Evolutionary conservation across 2,888 invertebrate genomes (phyloP).

Genomic region (Drosophila nr. fundita): DNA sequence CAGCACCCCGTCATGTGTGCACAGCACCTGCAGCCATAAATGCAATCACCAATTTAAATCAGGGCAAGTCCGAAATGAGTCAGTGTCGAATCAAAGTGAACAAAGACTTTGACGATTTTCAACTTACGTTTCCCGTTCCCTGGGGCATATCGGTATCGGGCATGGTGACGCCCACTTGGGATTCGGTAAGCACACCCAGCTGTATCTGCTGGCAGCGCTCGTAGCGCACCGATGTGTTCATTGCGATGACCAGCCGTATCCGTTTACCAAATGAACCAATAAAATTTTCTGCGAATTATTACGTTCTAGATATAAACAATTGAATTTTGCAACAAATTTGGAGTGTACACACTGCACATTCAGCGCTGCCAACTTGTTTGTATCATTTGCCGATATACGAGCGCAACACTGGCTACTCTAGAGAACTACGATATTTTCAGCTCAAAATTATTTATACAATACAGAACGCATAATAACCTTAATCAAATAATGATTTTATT

Average conservation of each 20-base stretch:
- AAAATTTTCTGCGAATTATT: slow-evolving; percentile 60
- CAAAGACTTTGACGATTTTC: slow-evolving; percentile 30
- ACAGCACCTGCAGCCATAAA: slow-evolving; percentile 87
- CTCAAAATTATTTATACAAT: not conserved
- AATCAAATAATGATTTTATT: not conserved
- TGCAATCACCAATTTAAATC: not conserved
- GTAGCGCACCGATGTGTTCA: slow-evolving; percentile 79
- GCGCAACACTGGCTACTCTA: not conserved
- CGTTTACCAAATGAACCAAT: slow-evolving; percentile 17
- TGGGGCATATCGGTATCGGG: slow-evolving; percentile 51
- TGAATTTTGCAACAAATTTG: slow-evolving; percentile 21
- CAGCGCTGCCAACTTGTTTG: slow-evolving; percentile 38
- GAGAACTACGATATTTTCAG: not conserved
- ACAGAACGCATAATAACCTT: not conserved
- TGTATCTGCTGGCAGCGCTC: slow-evolving; percentile 76
- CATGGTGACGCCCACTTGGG: slow-evolving; percentile 46
- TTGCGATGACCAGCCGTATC: slow-evolving; percentile 41
- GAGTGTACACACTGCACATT: slow-evolving; percentile 46
- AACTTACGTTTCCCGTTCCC: slow-evolving; percentile 74
- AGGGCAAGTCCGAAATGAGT: slow-evolving; percentile 41
- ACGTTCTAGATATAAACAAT: slow-evolving; percentile 68
- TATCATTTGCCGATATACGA: not conserved
- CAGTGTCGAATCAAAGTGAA: slow-evolving; percentile 38
- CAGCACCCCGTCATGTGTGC: slow-evolving; percentile 92
- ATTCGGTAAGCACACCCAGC: slow-evolving; percentile 65